Evolutionary conservation across 2,797 vertebrate species (phyloP), one percentile per base, ranked within the genome.

Genomic region (Acipenser transmontanus): DNA sequence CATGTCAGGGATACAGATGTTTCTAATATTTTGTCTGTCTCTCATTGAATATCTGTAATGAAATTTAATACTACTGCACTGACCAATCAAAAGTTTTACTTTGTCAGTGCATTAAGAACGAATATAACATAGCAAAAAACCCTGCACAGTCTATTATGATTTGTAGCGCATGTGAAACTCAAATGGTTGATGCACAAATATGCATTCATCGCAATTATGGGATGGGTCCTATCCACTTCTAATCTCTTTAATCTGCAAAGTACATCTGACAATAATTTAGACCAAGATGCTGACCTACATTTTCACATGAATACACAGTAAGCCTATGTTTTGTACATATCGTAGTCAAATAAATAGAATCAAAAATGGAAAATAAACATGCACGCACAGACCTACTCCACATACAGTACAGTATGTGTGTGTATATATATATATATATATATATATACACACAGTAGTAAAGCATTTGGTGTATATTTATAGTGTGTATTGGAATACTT

Each of bases 121-220:
- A n/a, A 51, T 20, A 8, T 7, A 74, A 76, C 69, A 72, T 68
- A 80, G 77, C 63, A 17, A 78, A 75, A 34, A 34, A 34, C 20
- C 72, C 84, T 76, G 68, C 81, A 76, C 85, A 73, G 70, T 66
- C 80, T 84, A 83, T 84, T 80, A 80, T 80, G 80, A 85, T 85
- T 83, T 57, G 7, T 7, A 57, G 14, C 54, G 12, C 54, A 57
- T 57, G 12, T 82, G 75, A 78, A 78, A 80, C 83, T 76, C 74
- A 59, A 63, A 78, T 65, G 70, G 61, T 64, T 73, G 72, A 72
- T 81, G 72, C 73, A 75, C 80, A 81, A 34, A 34, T 34, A 34
- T 34, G 34, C 34, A 34, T 34, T 34, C 34, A 34, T 34, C 4
- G 34, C 34, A 34, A 85, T 88, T 82, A 84, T 70, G 79, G 81